phyloP scores from a whole-genome alignment of 2,888 invertebrate species.

The Ptychoptera albimana region DNA sequence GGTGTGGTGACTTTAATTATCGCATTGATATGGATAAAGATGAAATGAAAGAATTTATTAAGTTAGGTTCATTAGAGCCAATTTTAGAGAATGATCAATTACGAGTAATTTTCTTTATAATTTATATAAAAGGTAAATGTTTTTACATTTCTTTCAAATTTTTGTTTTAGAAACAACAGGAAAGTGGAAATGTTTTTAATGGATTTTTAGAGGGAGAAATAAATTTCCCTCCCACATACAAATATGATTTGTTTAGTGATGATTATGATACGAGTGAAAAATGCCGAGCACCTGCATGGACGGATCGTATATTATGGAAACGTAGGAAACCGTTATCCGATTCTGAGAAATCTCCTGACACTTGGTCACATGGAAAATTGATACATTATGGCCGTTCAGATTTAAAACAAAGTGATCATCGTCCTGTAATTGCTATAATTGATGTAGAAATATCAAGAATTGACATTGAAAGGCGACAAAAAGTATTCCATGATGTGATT shows the following conservation, averaged over 20 bases:
- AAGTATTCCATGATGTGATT: slow-evolving; percentile 72
- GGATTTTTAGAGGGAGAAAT: slow-evolving; percentile 88
- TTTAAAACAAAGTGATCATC: slow-evolving; percentile 92
- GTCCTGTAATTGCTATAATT: slow-evolving; percentile 85
- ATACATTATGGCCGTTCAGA: slow-evolving; percentile 87
- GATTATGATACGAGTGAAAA: slow-evolving; percentile 99
- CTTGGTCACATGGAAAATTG: slow-evolving; percentile 63
- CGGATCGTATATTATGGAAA: slow-evolving; percentile 92
- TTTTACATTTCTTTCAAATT: no score
- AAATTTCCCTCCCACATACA: slow-evolving; percentile 91
- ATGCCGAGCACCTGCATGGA: slow-evolving; percentile 94
- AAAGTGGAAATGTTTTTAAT: slow-evolving; percentile 71
- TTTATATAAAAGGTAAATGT: no score
- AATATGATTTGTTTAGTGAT: slow-evolving; percentile 96
- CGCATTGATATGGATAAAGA: slow-evolving; percentile 91
- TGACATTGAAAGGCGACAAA: slow-evolving; percentile 56
- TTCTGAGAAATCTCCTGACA: slow-evolving; percentile 37
- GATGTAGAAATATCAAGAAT: slow-evolving; percentile 76
- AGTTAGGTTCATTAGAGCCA: slow-evolving; percentile 44
- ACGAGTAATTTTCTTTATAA: slow-evolving; percentile 23
- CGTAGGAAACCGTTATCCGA: slow-evolving; percentile 59
- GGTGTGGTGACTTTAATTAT: slow-evolving; percentile 99
- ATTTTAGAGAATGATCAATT: slow-evolving; percentile 82
- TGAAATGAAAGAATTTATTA: slow-evolving; percentile 72
- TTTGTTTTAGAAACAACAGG: slow-evolving; percentile 43